Base-by-base conservation (phyloP, 2,113 vertebrate genomes). In the Eudyptes chrysolophus region DNA sequence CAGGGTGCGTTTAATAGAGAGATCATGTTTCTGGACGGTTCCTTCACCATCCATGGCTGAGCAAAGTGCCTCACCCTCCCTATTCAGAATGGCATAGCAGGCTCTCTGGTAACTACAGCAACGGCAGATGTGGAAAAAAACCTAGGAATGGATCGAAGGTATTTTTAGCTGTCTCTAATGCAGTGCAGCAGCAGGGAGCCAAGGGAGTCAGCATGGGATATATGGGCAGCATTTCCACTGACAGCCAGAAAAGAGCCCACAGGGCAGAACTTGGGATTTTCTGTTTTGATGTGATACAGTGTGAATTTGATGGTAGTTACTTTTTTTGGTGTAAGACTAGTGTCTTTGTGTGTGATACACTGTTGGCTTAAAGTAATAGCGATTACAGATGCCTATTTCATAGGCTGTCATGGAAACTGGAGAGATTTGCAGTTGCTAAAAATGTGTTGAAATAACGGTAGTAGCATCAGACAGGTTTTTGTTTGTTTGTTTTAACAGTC, bases 1-100 rank as follows among this genome's bases (percentile, higher is more conserved):
- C 11, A 1, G 46, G 24, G 44, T 6, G 34, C 10, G 0, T 29
- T 54, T 26, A 6, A 36, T 3, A 17, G 24, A 24, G 55, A 29
- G 7, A 2, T 5, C 0, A 1, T 13, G 32, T 10, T 51, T 72
- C 60, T 29, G 62, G 70, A 46, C 0, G 9, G 29, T 27, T 55
- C 74, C 61, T 52, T 22, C 27, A 4, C 46, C 44, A 4, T 17
- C 18, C 29, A 0, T 1, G 29, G 68, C 75, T 52, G 48, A 14
- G 58, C 51, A 11, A 22, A 61, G 52, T 7, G 26, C 40, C 54
- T 46, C 42, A 1, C n/a, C 40, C 42, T 65, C 60, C 19, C 84
- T 3, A 1, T 13, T 25, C 24, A 0, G 5, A 13, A 13, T 2
- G 40, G 69, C 84, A 26, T 1, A 46, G 65, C 32, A 16, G 61